phyloP scores from a whole-genome alignment of 2,113 vertebrate genomes.

The Thinocorus orbignyianus region DNA sequence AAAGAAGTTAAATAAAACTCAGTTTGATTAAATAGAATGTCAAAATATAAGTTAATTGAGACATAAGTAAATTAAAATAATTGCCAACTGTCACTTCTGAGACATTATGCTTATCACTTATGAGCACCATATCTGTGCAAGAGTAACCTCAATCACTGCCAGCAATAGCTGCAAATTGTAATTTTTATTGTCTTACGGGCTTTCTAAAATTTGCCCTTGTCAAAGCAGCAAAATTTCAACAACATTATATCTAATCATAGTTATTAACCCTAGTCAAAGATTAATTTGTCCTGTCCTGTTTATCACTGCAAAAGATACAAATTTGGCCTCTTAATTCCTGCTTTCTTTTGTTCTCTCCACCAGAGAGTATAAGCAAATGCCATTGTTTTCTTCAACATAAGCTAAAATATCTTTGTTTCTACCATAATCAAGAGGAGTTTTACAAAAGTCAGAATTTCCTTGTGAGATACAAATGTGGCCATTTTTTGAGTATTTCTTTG shows the following conservation, averaged over 20 bases:
- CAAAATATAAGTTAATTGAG: background rate
- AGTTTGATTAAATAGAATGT: background rate
- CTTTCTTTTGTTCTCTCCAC: background rate
- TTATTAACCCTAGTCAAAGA: background rate
- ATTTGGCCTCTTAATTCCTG: background rate
- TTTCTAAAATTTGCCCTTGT: background rate
- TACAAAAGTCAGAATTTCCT: background rate
- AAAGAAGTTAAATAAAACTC: background rate
- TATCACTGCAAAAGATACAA: background rate
- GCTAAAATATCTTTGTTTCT: background rate
- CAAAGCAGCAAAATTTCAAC: background rate
- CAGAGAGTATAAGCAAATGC: background rate
- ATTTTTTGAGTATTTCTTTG: background rate
- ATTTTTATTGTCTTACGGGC: background rate
- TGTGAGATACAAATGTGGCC: background rate
- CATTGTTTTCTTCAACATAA: background rate
- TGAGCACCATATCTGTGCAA: background rate
- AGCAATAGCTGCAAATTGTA: background rate
- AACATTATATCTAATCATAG: background rate
- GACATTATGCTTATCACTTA: background rate
- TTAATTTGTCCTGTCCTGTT: background rate
- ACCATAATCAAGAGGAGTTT: background rate
- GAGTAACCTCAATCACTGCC: background rate
- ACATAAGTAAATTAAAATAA: background rate
- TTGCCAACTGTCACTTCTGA: background rate